phyloP scores from a whole-genome alignment of 2,888 invertebrate species.

The Tenthredo distinguenda region DNA sequence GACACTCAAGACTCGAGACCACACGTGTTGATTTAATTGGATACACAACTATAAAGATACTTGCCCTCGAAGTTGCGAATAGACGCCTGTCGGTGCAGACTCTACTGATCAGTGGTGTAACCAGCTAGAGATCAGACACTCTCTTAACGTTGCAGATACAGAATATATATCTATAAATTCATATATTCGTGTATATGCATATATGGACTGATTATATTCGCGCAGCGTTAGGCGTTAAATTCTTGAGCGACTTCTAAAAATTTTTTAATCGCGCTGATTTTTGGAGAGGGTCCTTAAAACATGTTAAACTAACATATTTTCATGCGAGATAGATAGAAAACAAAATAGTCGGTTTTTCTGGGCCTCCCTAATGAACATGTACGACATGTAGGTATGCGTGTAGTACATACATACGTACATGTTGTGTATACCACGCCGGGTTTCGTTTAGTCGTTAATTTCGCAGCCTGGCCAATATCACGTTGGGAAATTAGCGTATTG shows the following conservation, averaged over 20 bases:
- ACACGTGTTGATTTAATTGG: constrained; percentile 39
- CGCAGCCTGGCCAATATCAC: not conserved
- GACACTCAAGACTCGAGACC: not conserved
- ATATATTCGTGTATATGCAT: not conserved
- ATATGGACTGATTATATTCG: not conserved
- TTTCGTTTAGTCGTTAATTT: constrained; percentile 14
- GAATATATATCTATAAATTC: too few species aligned
- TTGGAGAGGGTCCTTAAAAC: too few species aligned
- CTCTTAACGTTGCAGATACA: not conserved
- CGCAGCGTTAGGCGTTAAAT: not conserved
- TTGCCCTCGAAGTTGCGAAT: not conserved
- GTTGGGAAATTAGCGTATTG: constrained; percentile 44
- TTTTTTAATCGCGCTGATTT: too few species aligned
- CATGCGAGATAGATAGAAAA: too few species aligned
- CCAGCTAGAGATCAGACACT: not conserved
- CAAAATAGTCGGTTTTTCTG: too few species aligned
- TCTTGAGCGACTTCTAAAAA: too few species aligned
- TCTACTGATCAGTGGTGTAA: not conserved
- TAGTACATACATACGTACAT: not conserved
- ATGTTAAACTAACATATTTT: too few species aligned
- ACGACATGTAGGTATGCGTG: not conserved
- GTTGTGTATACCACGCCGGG: not conserved
- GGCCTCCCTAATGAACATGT: not conserved
- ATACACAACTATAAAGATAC: constrained; percentile 2
- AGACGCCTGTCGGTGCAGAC: not conserved